phyloP scores from a whole-genome alignment of 2,797 vertebrate species.

The Myripristis murdjan region DNA sequence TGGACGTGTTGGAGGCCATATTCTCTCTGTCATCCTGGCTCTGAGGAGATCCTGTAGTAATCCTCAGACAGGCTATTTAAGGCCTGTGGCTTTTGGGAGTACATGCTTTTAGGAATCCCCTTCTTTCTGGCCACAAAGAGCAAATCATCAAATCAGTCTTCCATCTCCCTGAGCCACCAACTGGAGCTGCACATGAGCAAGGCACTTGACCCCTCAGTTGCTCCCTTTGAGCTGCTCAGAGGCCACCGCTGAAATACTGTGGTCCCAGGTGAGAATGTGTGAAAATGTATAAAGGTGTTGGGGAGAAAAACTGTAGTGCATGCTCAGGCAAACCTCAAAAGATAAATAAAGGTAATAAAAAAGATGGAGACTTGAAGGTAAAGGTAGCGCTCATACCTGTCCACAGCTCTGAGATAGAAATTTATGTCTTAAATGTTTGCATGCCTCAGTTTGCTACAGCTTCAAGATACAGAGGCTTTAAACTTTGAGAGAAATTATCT shows the following conservation, averaged over 20 bases:
- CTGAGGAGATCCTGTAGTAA: conserved; percentile 55
- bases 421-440: no score
- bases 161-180: conserved; percentile 4
- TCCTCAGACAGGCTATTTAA: conserved; percentile 67
- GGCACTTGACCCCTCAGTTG: no score
- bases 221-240: no score
- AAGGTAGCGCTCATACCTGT: no score
- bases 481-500: neutral
- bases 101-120: conserved; percentile 47
- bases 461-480: neutral
- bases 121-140: conserved; percentile 18
- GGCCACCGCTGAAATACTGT: neutral
- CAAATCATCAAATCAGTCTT: neutral
- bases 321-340: no score
- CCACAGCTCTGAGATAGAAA: no score
- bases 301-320: no score
- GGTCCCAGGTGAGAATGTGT: neutral
- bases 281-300: no score
- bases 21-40: conserved; percentile 52
- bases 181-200: conserved; percentile 10
- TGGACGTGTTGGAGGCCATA: conserved; percentile 48
- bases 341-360: no score
- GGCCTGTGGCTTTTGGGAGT: conserved; percentile 59
- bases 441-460: neutral
- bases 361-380: no score